These are phyloP conservation scores for Rhagologus leucostigma DNA, from an alignment of 2,113 vertebrate species.

Conservation along the genomic window DNA sequence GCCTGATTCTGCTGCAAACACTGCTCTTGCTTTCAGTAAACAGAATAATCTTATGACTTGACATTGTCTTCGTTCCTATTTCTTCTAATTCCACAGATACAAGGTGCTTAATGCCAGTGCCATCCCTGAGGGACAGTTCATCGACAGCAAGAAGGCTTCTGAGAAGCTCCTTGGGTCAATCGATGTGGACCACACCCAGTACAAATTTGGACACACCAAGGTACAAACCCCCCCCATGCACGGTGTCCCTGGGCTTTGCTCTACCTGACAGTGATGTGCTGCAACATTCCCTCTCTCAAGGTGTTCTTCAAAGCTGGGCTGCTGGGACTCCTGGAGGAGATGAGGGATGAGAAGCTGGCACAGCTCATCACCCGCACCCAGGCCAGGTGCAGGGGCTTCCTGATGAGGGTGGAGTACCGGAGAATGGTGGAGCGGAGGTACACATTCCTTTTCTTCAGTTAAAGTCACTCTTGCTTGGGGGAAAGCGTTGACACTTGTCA, in stretches of 20 bases:
- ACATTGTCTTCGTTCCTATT: not conserved
- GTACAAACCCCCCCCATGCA: constrained; percentile 20
- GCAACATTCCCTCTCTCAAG: constrained; percentile 53
- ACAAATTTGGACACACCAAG: constrained; percentile 89
- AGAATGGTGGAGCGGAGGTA: not conserved
- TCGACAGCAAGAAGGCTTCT: constrained; percentile 87
- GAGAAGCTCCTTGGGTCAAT: constrained; percentile 87
- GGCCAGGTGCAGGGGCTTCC: not conserved
- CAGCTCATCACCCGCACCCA: not conserved
- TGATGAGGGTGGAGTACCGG: not conserved
- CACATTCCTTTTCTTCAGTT: not conserved
- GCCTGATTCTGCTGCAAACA: not conserved
- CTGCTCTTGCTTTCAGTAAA: not conserved
- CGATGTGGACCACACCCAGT: constrained; percentile 84
- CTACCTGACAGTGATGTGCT: not conserved
- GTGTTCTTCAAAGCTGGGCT: constrained; percentile 94
- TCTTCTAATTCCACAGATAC: constrained; percentile 56
- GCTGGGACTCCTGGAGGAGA: constrained; percentile 86
- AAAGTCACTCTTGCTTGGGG: fast-evolving
- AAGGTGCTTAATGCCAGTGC: constrained; percentile 86
- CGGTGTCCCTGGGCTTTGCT: not conserved
- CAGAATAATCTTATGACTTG: not conserved
- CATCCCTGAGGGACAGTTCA: constrained; percentile 88
- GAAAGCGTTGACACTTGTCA: not conserved
- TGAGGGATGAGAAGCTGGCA: constrained; percentile 80